These are phyloP conservation scores for Orchesella cincta DNA, from an alignment of 1,140 invertebrate genomes.

Conservation along the genomic window DNA sequence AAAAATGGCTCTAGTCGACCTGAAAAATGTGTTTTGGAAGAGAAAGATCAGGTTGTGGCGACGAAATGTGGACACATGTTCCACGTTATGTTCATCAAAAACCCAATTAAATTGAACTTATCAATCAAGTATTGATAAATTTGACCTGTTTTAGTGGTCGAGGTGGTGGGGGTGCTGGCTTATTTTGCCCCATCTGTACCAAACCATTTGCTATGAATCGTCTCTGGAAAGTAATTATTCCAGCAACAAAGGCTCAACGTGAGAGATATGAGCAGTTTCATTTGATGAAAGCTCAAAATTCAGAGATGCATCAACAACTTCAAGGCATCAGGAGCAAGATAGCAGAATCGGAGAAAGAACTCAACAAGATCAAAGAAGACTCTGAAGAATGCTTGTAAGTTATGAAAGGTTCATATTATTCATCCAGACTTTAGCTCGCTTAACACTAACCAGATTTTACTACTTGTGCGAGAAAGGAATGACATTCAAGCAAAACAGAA, in stretches of 20 bases:
- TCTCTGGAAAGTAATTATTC: slow-evolving; percentile 3
- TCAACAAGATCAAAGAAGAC: background rate
- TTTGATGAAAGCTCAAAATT: slow-evolving; percentile 9
- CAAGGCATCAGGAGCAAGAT: background rate
- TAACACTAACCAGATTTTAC: background rate
- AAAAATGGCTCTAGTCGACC: too few species aligned
- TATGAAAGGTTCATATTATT: too few species aligned
- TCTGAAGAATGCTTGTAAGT: slow-evolving; percentile 3
- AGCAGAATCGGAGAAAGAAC: background rate
- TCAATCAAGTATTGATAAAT: background rate
- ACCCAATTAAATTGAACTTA: background rate
- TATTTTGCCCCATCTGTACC: slow-evolving; percentile 23
- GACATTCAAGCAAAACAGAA: slow-evolving; percentile 24
- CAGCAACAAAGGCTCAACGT: background rate
- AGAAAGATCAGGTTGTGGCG: background rate
- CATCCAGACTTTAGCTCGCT: background rate
- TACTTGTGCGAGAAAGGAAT: background rate
- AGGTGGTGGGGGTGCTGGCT: background rate
- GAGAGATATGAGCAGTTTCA: background rate
- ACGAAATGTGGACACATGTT: slow-evolving; percentile 31
- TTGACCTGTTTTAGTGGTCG: background rate
- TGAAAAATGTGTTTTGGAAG: too few species aligned
- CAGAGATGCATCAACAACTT: background rate
- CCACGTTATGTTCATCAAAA: background rate
- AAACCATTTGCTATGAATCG: background rate